A percentile compares a stretch with the other conserved stretches of the same genome.
Evolutionary conservation across 2,888 invertebrate species (phyloP).

Genomic region (Leptogaster cylindrica): DNA sequence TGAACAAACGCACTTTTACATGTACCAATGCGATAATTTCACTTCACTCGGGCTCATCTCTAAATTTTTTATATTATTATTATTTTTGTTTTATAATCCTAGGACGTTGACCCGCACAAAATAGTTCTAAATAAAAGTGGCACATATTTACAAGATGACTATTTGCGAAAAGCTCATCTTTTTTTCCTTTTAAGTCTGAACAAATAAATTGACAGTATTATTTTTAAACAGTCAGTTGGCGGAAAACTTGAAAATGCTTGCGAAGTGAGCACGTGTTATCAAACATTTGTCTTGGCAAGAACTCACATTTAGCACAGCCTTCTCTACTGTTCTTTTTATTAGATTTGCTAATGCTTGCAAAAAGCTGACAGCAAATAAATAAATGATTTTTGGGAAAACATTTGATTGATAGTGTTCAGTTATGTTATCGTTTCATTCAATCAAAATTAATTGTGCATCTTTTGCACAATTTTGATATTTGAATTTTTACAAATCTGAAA

Average conservation of each 20-base stretch:
- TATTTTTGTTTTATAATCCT: too few species aligned
- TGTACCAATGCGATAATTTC: too few species aligned
- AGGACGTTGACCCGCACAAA: slow-evolving; percentile 2
- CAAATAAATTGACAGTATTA: slow-evolving; percentile 33
- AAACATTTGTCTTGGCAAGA: slow-evolving; percentile 31
- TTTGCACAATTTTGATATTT: too few species aligned
- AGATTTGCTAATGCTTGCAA: neutral
- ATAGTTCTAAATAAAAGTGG: neutral
- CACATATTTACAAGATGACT: slow-evolving; percentile 16
- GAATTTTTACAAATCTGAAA: too few species aligned
- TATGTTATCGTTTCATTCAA: neutral
- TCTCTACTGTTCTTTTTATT: neutral
- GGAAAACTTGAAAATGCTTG: slow-evolving; percentile 27
- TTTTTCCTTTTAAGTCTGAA: slow-evolving; percentile 29
- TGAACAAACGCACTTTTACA: too few species aligned
- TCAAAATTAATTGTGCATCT: too few species aligned
- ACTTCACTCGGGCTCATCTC: too few species aligned
- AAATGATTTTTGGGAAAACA: neutral
- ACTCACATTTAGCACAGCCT: slow-evolving; percentile 17
- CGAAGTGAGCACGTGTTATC: slow-evolving; percentile 35
- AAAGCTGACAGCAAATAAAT: neutral
- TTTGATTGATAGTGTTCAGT: neutral
- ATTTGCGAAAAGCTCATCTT: slow-evolving; percentile 6
- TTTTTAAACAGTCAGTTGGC: slow-evolving; percentile 36
- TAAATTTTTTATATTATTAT: too few species aligned